These are phyloP conservation scores for Calidris pugnax DNA, from an alignment of 2,113 vertebrate species.

Conservation along the genomic window DNA sequence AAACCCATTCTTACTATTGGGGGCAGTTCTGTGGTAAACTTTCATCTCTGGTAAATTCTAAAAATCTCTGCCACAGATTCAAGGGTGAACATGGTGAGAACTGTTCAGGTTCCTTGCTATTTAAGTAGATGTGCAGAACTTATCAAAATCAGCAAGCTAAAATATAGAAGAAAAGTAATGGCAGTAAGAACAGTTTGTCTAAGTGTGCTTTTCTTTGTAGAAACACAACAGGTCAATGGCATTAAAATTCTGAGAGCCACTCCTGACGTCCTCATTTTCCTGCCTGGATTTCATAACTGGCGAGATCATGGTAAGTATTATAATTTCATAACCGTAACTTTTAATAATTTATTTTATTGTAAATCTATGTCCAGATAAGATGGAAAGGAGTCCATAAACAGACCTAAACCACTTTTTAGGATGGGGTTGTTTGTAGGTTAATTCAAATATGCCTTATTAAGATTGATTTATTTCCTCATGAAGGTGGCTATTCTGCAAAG, in stretches of 20 bases:
- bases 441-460: background rate
- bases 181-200: background rate
- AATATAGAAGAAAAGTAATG: background rate
- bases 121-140: background rate
- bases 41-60: background rate
- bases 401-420: background rate
- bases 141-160: background rate
- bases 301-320: background rate
- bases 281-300: background rate
- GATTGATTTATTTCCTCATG: background rate
- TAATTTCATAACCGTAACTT: background rate
- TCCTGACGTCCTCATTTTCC: background rate
- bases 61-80: background rate
- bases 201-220: background rate
- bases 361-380: background rate
- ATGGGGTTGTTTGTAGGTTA: background rate
- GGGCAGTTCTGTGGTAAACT: background rate
- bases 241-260: background rate
- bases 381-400: background rate
- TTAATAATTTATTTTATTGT: background rate
- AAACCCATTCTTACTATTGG: background rate
- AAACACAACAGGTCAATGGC: background rate
- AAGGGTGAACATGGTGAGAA: background rate
- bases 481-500: background rate
- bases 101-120: background rate